Conservation (phyloP, 2,113 vertebrate species). For the Epinephelus fuscoguttatus region DNA sequence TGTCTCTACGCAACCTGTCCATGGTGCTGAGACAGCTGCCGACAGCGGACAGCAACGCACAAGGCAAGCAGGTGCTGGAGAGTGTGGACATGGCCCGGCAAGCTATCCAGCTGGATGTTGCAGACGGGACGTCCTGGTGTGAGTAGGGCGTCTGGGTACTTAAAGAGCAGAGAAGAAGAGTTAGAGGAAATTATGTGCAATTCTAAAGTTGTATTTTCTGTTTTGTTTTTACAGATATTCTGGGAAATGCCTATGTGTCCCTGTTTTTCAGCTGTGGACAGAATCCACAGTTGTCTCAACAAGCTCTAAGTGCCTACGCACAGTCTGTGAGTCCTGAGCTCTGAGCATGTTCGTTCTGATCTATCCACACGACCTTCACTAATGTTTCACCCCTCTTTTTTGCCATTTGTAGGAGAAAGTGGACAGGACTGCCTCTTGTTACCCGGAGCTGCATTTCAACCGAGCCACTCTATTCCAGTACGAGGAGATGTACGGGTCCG, state of each 20-base stretch:
- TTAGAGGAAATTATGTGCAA: background rate
- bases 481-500: conserved; percentile 90
- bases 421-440: conserved; percentile 87
- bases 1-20: conserved; percentile 91
- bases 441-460: conserved; percentile 93
- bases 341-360: background rate
- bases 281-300: conserved; percentile 91
- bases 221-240: conserved; percentile 84
- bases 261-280: conserved; percentile 92
- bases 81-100: conserved; percentile 90
- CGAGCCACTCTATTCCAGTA: conserved; percentile 92
- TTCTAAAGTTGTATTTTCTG: background rate
- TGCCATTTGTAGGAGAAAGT: conserved; percentile 86
- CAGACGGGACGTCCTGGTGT: conserved; percentile 95
- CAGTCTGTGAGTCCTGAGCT: conserved; percentile 88
- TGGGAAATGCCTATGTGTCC: conserved; percentile 92
- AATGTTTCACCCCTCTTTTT: background rate
- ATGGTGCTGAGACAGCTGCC: conserved; percentile 92
- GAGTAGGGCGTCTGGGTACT: conserved; percentile 73
- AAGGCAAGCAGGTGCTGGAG: conserved; percentile 86
- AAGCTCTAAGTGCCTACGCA: conserved; percentile 90
- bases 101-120: conserved; percentile 90
- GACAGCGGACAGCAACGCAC: conserved; percentile 67
- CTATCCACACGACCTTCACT: background rate
- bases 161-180: background rate